Evolutionary conservation across 2,888 invertebrate genomes (phyloP), one percentile per base, ranked within the genome.

Genomic region (Microplitis deprimator): DNA sequence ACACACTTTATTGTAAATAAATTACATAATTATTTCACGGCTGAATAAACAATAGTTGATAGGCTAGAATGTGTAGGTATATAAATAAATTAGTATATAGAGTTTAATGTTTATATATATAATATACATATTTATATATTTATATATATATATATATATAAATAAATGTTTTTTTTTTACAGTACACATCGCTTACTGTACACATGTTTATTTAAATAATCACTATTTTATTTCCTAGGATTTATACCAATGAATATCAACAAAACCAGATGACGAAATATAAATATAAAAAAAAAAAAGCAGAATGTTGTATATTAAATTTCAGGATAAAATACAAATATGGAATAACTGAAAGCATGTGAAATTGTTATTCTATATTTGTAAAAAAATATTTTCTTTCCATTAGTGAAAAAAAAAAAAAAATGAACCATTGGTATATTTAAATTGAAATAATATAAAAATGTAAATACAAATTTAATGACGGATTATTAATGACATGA

Each of bases 71-170:
- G 62, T 62, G 20, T 16, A 20, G 20, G 20, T 20, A 62, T 17
- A 7, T 62, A 62, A 17, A 68, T 67, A n/a, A 29, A 67, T 67
- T 67, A 20, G 39, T 20, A 67, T 67, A 40, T 40, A 40, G 68
- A 41, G 7, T 16, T 16, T 40, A 40, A 41, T 20, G n/a, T 17
- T 62, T 29, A 29, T 29, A 29, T 20, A 20, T 29, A 29, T 29
- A 29, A 4, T 29, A 29, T 29, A 29, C 29, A 29, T 29, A 29
- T 29, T 3, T 29, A 29, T 29, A 29, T 29, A 4, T 29, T 29
- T 29, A 29, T 29, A 29, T 29, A 29, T 29, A 29, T 29, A 4
- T 29, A 3, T 29, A 29, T 29, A 29, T 29, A 29, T 29, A 29
- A 29, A 29, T 29, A 29, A 29, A 29, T 29, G 29, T 29, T 29